phyloP scores from a whole-genome alignment of 2,797 vertebrate genomes.

The Gadopsis bispinosus region DNA sequence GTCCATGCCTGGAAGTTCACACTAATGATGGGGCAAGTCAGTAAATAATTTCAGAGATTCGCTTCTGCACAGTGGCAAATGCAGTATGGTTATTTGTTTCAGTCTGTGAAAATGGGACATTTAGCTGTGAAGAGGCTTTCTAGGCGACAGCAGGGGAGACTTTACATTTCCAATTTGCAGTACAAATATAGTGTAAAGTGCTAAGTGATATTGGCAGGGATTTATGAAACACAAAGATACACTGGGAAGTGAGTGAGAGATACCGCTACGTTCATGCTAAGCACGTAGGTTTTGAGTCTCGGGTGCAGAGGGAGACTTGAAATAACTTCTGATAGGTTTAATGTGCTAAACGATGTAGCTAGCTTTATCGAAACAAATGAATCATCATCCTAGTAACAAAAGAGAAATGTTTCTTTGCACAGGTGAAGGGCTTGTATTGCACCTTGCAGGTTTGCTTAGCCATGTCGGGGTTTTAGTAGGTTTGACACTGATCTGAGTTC shows the following conservation, averaged over 20 bases:
- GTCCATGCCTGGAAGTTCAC: conserved; percentile 37
- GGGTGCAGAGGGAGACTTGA: conserved; percentile 9
- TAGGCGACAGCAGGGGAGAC: conserved; percentile 12
- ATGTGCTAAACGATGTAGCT: conserved; percentile 27
- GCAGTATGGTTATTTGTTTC: conserved; percentile 22
- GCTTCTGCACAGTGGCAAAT: conserved; percentile 10
- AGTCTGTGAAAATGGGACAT: conserved; percentile 38
- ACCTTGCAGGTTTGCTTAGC: conserved; percentile 6
- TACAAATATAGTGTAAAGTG: conserved; percentile 32
- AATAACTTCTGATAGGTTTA: conserved; percentile 25
- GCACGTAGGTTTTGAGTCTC: conserved; percentile 20
- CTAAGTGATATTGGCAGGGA: conserved; percentile 44
- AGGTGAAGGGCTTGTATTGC: conserved; percentile 14
- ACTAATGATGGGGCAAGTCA: conserved; percentile 49
- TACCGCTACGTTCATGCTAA: conserved; percentile 13
- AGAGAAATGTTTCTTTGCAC: neutral
- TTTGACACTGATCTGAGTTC: conserved; percentile 10
- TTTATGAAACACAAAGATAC: conserved; percentile 40
- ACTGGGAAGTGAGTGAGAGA: conserved; percentile 21
- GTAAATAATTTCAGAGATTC: conserved; percentile 55
- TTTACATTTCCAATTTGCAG: conserved; percentile 48
- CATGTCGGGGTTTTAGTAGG: neutral
- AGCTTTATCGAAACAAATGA: conserved; percentile 25
- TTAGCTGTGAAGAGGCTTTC: conserved; percentile 28
- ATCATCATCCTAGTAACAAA: conserved; percentile 27